Conservation (phyloP, 2,888 invertebrate species). For the Eilema griseolum region DNA sequence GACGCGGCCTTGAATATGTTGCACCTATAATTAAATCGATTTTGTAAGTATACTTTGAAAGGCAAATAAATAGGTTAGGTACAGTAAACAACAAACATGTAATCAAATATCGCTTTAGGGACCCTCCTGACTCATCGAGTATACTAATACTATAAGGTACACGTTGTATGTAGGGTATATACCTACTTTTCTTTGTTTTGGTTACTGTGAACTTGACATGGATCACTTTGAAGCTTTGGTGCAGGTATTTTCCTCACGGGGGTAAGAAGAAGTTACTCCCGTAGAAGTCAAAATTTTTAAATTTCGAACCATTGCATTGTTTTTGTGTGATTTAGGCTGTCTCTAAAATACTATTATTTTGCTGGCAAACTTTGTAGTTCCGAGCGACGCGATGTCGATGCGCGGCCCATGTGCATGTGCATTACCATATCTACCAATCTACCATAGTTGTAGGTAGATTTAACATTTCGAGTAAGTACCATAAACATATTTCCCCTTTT, state of each 20-base stretch:
- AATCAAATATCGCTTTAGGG: conserved; percentile 1
- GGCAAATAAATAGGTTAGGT: background rate
- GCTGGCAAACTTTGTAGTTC: no score
- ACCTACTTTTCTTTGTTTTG: background rate
- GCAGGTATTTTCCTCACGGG: background rate
- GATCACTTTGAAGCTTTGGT: background rate
- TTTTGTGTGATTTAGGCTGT: no score
- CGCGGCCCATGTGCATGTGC: no score
- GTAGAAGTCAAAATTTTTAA: background rate
- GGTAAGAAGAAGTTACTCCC: no score
- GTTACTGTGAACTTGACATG: background rate
- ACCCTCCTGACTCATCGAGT: background rate
- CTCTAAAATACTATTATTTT: no score
- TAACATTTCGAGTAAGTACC: no score
- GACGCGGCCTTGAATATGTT: conserved; percentile 94
- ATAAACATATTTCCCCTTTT: no score
- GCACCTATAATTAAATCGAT: conserved; percentile 83
- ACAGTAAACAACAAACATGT: background rate
- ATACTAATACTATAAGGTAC: background rate
- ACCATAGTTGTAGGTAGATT: no score
- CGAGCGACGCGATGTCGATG: no score
- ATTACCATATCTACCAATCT: no score
- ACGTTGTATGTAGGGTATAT: background rate
- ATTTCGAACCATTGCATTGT: background rate
- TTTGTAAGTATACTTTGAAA: background rate